Evolutionary conservation across 92 coral and sea anemone species (phyloP).

Genomic region (Epizoanthus fatuus): DNA sequence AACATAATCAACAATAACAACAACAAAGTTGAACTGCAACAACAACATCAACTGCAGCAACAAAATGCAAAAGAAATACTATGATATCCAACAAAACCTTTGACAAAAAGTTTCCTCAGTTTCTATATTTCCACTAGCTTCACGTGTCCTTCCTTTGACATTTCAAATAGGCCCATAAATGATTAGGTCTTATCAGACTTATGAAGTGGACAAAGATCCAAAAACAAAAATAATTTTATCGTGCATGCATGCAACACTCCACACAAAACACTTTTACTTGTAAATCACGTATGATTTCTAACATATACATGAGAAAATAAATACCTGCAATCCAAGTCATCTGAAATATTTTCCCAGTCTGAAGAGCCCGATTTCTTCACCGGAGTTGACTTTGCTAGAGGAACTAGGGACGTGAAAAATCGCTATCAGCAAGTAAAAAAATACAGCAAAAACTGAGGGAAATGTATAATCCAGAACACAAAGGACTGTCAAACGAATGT

Average conservation of each 20-base stretch:
- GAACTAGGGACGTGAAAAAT: slow-evolving; percentile 11
- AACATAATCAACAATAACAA: background rate
- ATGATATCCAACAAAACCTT: too few relatives aligned
- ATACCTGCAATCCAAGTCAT: background rate
- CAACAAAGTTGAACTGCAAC: background rate
- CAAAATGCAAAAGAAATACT: background rate
- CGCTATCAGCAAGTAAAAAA: slow-evolving; percentile 17
- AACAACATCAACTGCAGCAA: background rate
- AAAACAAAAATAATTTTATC: too few relatives aligned
- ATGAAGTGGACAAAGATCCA: too few relatives aligned
- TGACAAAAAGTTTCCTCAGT: too few relatives aligned
- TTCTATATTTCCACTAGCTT: too few relatives aligned
- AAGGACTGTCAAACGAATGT: too few relatives aligned
- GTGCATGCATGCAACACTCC: too few relatives aligned
- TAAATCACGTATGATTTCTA: slow-evolving; percentile 3
- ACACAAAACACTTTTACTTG: background rate
- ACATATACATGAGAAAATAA: slow-evolving; percentile 1
- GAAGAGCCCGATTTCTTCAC: slow-evolving; percentile 12
- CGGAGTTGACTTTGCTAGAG: slow-evolving; percentile 27
- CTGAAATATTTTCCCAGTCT: background rate
- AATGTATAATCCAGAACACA: slow-evolving; percentile 1
- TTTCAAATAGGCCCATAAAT: too few relatives aligned
- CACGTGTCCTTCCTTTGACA: too few relatives aligned
- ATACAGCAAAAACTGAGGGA: background rate
- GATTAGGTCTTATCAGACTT: too few relatives aligned